Conservation (phyloP, 2,888 invertebrate species). For the Merodon equestris region DNA sequence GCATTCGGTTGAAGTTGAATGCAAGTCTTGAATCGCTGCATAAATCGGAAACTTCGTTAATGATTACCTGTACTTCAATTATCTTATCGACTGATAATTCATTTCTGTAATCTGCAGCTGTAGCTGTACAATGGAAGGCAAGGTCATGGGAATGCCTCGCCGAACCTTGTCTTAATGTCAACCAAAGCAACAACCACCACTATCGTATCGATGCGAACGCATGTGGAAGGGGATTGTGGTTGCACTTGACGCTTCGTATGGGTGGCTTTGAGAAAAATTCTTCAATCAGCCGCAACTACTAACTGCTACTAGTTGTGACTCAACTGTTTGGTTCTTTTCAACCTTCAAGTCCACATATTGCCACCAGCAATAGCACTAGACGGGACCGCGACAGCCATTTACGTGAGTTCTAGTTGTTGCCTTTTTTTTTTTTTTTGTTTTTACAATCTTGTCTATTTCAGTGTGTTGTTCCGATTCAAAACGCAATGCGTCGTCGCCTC, state of each 20-base stretch:
- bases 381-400: conserved; percentile 49
- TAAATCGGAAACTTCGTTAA: conserved; percentile 54
- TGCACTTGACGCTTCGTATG: conserved; percentile 65
- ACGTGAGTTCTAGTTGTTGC: conserved; percentile 23
- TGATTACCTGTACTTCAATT: conserved; percentile 53
- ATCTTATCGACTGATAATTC: conserved; percentile 49
- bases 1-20: too few relatives aligned
- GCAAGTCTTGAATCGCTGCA: conserved; percentile 2
- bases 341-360: conserved; percentile 28
- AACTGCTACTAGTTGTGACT: conserved; percentile 36
- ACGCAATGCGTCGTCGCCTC: conserved; percentile 51
- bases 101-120: conserved; percentile 40
- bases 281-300: conserved; percentile 27
- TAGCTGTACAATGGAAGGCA: conserved; percentile 13
- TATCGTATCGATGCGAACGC: background rate
- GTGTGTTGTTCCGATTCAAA: conserved; percentile 52
- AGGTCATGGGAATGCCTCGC: conserved; percentile 1
- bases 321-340: conserved; percentile 34
- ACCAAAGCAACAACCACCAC: conserved; percentile 32
- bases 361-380: conserved; percentile 34
- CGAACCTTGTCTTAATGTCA: conserved; percentile 68
- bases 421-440: too few relatives aligned
- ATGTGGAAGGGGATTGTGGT: conserved; percentile 44
- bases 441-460: conserved; percentile 41
- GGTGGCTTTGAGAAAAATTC: conserved; percentile 66